Base-by-base conservation (phyloP, 2,888 invertebrate species). In the Heliothis peltigera region DNA sequence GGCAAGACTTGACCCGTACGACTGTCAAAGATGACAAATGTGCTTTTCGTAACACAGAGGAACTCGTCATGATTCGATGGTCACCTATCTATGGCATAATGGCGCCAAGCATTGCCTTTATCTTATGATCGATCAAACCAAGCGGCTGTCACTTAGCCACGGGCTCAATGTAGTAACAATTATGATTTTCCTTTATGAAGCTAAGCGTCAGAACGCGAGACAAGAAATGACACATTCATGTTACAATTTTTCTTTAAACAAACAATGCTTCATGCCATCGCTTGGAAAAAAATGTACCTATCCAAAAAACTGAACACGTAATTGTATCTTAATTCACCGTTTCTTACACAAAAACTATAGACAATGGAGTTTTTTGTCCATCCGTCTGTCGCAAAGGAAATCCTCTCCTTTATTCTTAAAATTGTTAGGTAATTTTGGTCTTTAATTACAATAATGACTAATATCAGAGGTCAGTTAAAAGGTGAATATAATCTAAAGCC, bases 311-410 rank as follows among this genome's bases (percentile, higher is more conserved):
- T 28, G 15, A 15, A 19, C 12, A 28, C 15, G 21, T 46, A 35
- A 69, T 75, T 53, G 56, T 22, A 10, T 49, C 4, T 32, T 64
- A 70, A 76, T 51, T 54, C 22, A 51, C 54, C 51, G 44, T 58
- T 58, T 39, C 54, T 10, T 12, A 48, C 32, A 25, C 18, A 64
- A 64, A 71, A 58, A 64, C 47, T 6, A n/a, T 43, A 48, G 47
- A 64, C 72, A 58, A 72, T 76, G 1, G 52, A n/a, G 0, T 43
- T 71, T 72, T 72, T 72, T 39, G 77, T 25, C 10, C n/a, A 3
- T n/a, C 8, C 10, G 71, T 71, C 76, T 70, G 43, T 49, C 4
- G 6, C 53, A 10, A 10, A 57, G 71, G 71, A 71, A 43, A 70
- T 62, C 64, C 64, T 75, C 21, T 44, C 18, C 6, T 42, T 75